Percentiles rank a stretch among this genome's conserved stretches.
Conservation (phyloP, 2,888 invertebrate species). For the Temnothorax rugatulus region DNA sequence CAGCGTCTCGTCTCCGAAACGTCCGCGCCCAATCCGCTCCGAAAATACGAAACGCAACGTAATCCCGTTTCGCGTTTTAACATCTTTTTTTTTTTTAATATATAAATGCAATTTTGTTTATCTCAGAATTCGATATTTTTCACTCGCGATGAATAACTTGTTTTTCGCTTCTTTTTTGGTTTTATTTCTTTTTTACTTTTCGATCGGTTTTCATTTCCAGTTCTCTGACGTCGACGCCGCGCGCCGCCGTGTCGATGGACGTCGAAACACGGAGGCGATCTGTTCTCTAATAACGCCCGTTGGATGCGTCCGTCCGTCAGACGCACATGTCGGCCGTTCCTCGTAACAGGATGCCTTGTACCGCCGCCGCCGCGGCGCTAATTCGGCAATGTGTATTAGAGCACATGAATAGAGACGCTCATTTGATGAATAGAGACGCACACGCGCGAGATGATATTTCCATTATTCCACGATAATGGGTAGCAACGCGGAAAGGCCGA, state of each 20-base stretch:
- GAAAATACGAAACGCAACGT: not conserved
- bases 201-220: constrained; percentile 2
- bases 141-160: not conserved
- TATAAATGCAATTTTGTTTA: constrained; percentile 4
- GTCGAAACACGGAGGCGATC: constrained; percentile 30
- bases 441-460: constrained; percentile 46
- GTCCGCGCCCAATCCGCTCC: not conserved
- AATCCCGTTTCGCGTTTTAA: not conserved
- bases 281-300: constrained; percentile 32
- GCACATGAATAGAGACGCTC: constrained; percentile 52
- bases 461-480: constrained; percentile 49
- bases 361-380: constrained; percentile 5
- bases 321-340: constrained; percentile 35
- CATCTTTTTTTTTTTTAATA: not conserved
- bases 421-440: constrained; percentile 31
- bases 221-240: not conserved
- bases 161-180: not conserved
- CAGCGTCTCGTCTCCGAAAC: not conserved
- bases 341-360: constrained; percentile 40
- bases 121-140: not conserved
- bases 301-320: constrained; percentile 45
- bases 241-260: not conserved
- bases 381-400: constrained; percentile 49
- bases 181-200: not conserved
- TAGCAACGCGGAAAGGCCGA: constrained; percentile 13